Base-by-base conservation (phyloP, 1,140 invertebrate species). In the Brachionus plicatilis region DNA sequence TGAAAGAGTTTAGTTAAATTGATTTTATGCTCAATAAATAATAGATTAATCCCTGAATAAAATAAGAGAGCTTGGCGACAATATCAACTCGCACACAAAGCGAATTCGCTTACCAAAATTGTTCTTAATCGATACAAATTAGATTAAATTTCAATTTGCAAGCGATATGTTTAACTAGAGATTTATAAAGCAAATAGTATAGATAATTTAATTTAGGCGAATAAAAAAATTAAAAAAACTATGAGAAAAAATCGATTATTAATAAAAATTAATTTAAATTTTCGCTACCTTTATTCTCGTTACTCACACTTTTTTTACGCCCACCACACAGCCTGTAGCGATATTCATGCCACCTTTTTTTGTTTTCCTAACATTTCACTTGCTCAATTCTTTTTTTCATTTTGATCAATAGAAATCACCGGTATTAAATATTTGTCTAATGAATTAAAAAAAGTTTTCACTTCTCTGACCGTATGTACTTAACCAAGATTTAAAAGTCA, bases 141-240 rank as follows among this genome's bases (percentile, higher is more conserved):
- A 43, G 29, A 72, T 72, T 72, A 72, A 41, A 72, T 72, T 72
- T 72, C 68, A 68, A 68, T 72, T 72, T 41, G 37, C 68, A 72
- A 72, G 68, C 68, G 68, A 72, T 72, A 11, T 72, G 66, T 68
- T 72, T 72, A 72, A n/a, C 41, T 20, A 72, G n/a, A 72, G 29
- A 41, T 72, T 41, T 43, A 41, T 72, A 24, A 41, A 68, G 66
- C 66, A 68, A 68, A 68, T 45, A 41, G n/a, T 17, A 72, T 41
- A 72, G 68, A 72, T 72, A 72, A 72, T 72, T 72, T 72, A 72
- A 72, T 72, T 68, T 68, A 14, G 66, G 33, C 17, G 17, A 60
- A 60, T 9, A 17, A 56, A 56, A 56, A 8, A 56, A 56, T 6
- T 37, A 37, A 20, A 60, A 60, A 60, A 60, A 20, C n/a, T 60